Evolutionary conservation across 2,888 invertebrate species (phyloP).

Genomic region (Mechanitis mazaeus): DNA sequence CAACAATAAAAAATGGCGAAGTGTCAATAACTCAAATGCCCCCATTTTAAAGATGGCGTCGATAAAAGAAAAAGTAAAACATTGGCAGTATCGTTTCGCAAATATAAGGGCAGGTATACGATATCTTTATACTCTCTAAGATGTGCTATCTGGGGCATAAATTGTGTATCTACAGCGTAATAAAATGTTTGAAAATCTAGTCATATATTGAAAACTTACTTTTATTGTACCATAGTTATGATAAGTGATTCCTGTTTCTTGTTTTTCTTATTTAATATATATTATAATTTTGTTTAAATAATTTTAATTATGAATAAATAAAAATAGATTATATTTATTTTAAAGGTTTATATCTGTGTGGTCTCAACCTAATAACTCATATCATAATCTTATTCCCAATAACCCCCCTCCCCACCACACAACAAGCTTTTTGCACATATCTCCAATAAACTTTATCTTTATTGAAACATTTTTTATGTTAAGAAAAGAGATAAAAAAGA

Average conservation of each 20-base stretch:
- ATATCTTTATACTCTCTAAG: constrained; percentile 17
- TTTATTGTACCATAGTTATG: no score
- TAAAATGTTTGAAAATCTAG: no score
- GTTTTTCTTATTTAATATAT: no score
- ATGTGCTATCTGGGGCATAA: constrained; percentile 19
- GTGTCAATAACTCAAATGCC: constrained; percentile 17
- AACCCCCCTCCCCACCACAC: constrained; percentile 27
- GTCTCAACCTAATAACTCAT: not conserved
- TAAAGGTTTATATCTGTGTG: no score
- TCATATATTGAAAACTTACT: no score
- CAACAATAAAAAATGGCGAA: constrained; percentile 14
- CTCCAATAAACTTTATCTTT: constrained; percentile 20
- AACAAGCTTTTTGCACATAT: constrained; percentile 23
- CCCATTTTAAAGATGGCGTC: constrained; percentile 16
- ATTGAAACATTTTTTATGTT: constrained; percentile 18
- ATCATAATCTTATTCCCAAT: constrained; percentile 27
- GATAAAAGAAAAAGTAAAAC: constrained; percentile 6
- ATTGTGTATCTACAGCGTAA: constrained; percentile 22
- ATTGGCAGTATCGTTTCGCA: no score
- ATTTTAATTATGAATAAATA: no score
- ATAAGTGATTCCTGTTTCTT: no score
- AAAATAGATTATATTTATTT: no score
- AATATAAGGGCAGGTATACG: constrained; percentile 12
- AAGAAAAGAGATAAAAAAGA: constrained; percentile 11
- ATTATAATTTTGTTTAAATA: no score